These are phyloP conservation scores for Chalcosyrphus nemorum DNA, from an alignment of 2,888 invertebrate genomes.

Conservation along the genomic window DNA sequence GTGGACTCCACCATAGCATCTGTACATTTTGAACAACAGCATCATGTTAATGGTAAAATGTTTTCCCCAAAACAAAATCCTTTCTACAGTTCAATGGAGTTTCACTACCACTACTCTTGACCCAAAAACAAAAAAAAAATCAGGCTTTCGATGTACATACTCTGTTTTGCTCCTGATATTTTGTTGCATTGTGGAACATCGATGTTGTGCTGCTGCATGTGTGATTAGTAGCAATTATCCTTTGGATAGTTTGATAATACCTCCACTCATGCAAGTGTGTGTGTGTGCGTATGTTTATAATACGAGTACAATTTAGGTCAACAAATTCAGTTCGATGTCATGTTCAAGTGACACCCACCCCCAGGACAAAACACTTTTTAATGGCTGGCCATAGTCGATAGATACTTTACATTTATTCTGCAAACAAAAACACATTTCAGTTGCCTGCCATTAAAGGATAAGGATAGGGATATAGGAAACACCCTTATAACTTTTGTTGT, in stretches of 20 bases:
- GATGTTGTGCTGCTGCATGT: neutral
- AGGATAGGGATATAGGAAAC: neutral
- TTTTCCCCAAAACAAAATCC: neutral
- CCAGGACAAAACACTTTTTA: neutral
- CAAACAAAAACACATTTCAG: neutral
- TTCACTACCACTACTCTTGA: neutral
- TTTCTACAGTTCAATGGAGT: neutral
- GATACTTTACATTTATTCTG: neutral
- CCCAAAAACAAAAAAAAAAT: neutral
- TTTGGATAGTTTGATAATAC: neutral
- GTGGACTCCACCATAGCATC: neutral
- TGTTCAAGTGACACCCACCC: neutral
- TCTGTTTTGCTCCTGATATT: neutral
- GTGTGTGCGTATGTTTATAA: too few relatives aligned
- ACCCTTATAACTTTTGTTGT: too few relatives aligned
- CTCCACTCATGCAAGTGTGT: neutral
- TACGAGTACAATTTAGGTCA: too few relatives aligned
- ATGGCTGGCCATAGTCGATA: neutral
- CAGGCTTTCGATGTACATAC: neutral
- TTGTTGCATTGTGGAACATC: neutral
- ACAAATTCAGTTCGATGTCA: neutral
- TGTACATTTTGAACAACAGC: neutral
- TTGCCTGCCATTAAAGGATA: neutral
- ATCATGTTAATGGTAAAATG: neutral
- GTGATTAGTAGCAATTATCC: neutral